Conservation (phyloP, 2,797 vertebrate species). For the Galagoides demidoff region DNA sequence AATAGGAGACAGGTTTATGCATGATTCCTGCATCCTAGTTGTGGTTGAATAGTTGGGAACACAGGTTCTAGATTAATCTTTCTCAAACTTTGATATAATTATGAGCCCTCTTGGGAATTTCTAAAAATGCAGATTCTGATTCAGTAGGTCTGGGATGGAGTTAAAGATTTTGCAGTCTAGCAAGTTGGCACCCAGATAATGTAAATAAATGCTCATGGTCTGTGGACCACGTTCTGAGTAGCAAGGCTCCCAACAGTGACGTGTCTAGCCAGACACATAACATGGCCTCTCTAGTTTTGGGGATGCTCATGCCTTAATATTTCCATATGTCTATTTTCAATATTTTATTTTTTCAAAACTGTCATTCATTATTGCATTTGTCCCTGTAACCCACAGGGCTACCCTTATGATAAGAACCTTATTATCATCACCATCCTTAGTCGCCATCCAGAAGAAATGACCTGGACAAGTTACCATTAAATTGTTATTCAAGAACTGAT, state of each 20-base stretch:
- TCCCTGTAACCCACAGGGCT: background rate
- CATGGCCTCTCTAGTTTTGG: background rate
- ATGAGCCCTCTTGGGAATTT: background rate
- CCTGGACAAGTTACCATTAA: background rate
- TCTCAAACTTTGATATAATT: background rate
- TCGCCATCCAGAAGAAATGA: background rate
- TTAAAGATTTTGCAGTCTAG: background rate
- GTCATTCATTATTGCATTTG: background rate
- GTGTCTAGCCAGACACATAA: background rate
- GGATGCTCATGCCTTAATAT: background rate
- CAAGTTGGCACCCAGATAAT: background rate
- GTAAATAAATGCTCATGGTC: background rate
- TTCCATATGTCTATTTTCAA: background rate
- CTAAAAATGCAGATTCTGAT: background rate
- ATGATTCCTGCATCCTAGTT: background rate
- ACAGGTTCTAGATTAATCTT: background rate
- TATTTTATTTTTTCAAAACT: constrained; percentile 36
- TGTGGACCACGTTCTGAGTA: background rate
- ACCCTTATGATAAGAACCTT: background rate
- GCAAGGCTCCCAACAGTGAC: background rate
- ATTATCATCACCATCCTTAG: background rate
- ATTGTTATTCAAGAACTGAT: background rate
- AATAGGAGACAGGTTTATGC: background rate
- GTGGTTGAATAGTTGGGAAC: background rate
- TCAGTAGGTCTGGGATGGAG: background rate